phyloP scores from a whole-genome alignment of 2,113 vertebrate species.

The Oreochromis aureus region DNA sequence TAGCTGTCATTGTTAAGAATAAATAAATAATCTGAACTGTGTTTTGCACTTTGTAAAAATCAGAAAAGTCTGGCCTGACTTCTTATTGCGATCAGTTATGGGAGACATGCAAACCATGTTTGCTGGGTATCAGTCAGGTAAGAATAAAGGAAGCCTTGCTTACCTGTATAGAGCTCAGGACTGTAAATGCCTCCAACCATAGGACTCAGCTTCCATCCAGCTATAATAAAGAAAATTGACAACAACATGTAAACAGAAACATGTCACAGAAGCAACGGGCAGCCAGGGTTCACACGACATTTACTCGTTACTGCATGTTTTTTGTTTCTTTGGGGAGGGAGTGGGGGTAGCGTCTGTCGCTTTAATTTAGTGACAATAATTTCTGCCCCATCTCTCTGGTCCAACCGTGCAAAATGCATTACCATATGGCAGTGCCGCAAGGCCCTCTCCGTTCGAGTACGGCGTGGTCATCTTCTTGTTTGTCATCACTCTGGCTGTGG shows the following conservation, averaged over 20 bases:
- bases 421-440: constrained; percentile 75
- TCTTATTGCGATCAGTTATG: not conserved
- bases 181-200: constrained; percentile 97
- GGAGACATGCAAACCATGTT: not conserved
- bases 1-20: not conserved
- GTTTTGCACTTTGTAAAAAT: not conserved
- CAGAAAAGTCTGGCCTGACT: not conserved
- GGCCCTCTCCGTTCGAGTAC: constrained; percentile 81
- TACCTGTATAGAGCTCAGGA: constrained; percentile 98
- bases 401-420: not conserved
- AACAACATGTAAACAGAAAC: not conserved
- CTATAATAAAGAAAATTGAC: constrained; percentile 40
- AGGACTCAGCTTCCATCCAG: constrained; percentile 98
- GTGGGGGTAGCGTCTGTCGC: not conserved
- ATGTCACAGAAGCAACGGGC: not conserved
- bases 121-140: not conserved
- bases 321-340: not conserved
- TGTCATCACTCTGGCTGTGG: constrained; percentile 98
- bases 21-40: not conserved
- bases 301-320: not conserved
- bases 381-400: not conserved
- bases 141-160: not conserved
- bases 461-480: constrained; percentile 99
- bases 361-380: not conserved
- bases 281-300: not conserved